These are phyloP conservation scores for Mobula hypostoma DNA, from an alignment of 2,113 vertebrate genomes.

Conservation along the genomic window DNA sequence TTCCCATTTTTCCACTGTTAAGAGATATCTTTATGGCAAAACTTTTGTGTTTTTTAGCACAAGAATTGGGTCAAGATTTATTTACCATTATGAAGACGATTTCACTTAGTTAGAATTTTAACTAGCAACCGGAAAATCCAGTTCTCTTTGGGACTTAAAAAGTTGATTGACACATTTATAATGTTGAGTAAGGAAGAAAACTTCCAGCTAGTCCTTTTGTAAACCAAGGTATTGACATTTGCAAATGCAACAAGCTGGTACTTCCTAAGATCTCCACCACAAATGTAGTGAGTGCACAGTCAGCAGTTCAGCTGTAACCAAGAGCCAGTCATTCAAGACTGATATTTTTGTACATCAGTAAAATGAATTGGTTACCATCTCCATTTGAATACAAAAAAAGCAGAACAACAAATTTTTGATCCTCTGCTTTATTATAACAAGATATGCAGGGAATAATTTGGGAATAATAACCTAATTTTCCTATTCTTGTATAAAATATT, in stretches of 20 bases:
- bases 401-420: no score
- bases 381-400: neutral
- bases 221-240: neutral
- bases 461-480: no score
- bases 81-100: neutral
- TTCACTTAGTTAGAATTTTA: neutral
- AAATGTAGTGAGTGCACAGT: neutral
- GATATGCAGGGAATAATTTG: no score
- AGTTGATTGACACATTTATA: neutral
- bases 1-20: neutral
- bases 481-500: neutral
- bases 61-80: neutral
- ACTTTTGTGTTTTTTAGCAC: neutral
- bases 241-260: neutral
- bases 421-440: no score
- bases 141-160: neutral
- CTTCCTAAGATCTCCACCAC: neutral
- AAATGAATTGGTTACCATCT: neutral
- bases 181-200: neutral
- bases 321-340: neutral
- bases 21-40: neutral
- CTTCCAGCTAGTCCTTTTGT: neutral
- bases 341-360: neutral
- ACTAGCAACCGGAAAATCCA: neutral
- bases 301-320: neutral